Evolutionary conservation across 2,113 vertebrate genomes (phyloP), one percentile per base, ranked within the genome.

Genomic region (Oriolus oriolus): DNA sequence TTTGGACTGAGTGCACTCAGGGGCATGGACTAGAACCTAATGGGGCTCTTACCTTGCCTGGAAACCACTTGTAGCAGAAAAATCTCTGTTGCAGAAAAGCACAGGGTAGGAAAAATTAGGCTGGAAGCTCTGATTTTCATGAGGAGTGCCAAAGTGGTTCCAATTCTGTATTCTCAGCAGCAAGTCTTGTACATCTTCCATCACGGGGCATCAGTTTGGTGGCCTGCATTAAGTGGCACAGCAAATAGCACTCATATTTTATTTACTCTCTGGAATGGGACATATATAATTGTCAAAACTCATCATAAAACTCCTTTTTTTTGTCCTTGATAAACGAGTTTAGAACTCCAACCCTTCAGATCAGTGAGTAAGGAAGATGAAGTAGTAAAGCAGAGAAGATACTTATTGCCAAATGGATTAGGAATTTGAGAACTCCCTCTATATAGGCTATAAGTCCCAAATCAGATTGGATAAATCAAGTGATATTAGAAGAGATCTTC

Each of bases 401-500:
- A 77, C 28, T 66, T 85, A 80, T 77, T 87, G 74, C 63, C 87
- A 91, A 95, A 70, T 63, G 70, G 50, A 92, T 94, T 94, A 93
- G 83, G 80, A 95, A 82, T 93, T 84, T 90, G 70, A 96, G 87
- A 94, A 85, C 56, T 93, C 60, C 44, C 53, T 89, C 15, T 81
- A 10, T 84, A 53, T 61, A 70, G 49, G 35, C 57, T 91, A 2
- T 89, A 89, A 95, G 75, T 66, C 91, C 84, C 81, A 89, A 96
- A 97, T 91, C 91, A 85, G 81, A 80, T 95, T 94, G 85, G 87
- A 91, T 95, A 95, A 91, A 95, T 95, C 84, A 92, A 92, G 91
- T 74, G 81, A 95, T 94, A 91, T 73, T 92, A 93, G 88, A 88
- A 73, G 53, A 94, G 83, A 75, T 90, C 79, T 92, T 49, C 79